A percentile compares a stretch with the other conserved stretches of the same genome.
Evolutionary conservation across 2,888 invertebrate species (phyloP).

Genomic region (Sarcophaga variegata): DNA sequence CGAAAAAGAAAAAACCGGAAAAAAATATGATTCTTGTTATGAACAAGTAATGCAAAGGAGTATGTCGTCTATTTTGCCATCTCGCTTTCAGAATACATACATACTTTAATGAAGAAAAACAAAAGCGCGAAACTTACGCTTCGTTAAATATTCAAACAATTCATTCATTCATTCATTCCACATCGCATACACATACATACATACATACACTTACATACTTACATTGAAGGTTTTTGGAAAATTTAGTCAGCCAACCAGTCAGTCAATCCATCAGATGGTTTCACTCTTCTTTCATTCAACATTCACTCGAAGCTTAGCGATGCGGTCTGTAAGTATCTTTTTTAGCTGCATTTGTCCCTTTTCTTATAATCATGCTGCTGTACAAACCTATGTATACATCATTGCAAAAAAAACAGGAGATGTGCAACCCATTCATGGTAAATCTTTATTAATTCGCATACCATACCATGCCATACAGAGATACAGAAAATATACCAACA

Average conservation of each 20-base stretch:
- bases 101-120: slow-evolving; percentile 23
- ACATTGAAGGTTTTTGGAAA: background rate
- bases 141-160: slow-evolving; percentile 46
- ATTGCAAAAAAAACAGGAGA: background rate
- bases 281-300: too few relatives aligned
- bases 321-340: too few relatives aligned
- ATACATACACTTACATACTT: background rate
- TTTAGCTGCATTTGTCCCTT: background rate
- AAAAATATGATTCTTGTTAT: background rate
- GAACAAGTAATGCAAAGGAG: background rate
- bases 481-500: too few relatives aligned
- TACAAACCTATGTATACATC: background rate
- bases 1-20: background rate
- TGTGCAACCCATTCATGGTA: too few relatives aligned
- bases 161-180: background rate
- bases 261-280: background rate
- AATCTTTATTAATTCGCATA: too few relatives aligned
- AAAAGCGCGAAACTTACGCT: slow-evolving; percentile 30
- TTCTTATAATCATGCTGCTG: background rate
- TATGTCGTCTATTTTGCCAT: background rate
- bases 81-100: slow-evolving; percentile 1
- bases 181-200: background rate
- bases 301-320: background rate
- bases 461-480: too few relatives aligned
- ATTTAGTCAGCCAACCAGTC: background rate